Evolutionary conservation across 2,797 vertebrate species (phyloP).

Genomic region (Coccyzus lansbergi): DNA sequence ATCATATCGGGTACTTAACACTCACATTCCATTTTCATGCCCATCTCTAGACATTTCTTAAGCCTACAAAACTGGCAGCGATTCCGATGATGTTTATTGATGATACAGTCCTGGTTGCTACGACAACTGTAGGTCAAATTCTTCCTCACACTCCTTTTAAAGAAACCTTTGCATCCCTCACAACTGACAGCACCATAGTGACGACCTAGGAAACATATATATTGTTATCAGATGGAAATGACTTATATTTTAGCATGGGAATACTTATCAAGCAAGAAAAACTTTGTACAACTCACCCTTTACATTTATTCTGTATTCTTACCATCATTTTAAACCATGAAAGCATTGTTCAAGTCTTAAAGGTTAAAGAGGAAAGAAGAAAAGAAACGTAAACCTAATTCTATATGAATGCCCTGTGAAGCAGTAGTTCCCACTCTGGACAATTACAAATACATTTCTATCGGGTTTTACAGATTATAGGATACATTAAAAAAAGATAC

Average conservation of each 20-base stretch:
- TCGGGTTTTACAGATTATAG: neutral
- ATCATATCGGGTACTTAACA: slow-evolving; percentile 29
- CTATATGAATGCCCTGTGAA: neutral
- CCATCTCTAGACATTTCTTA: slow-evolving; percentile 96
- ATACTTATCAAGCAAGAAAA: neutral
- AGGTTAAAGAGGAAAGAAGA: neutral
- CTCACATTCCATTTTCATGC: slow-evolving; percentile 99
- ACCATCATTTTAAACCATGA: neutral
- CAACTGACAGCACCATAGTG: slow-evolving; percentile 99
- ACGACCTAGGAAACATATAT: slow-evolving; percentile 82
- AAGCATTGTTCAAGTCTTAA: neutral
- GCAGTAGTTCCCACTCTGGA: neutral
- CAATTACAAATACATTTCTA: neutral
- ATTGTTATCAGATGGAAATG: neutral
- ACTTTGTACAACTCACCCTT: neutral
- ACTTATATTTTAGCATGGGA: neutral
- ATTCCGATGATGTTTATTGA: slow-evolving; percentile 99
- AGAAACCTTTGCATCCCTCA: slow-evolving; percentile 99
- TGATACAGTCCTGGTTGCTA: slow-evolving; percentile 96
- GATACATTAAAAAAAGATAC: neutral
- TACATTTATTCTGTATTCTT: neutral
- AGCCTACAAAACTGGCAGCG: slow-evolving; percentile 98
- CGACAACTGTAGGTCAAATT: slow-evolving; percentile 97
- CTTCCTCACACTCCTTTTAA: slow-evolving; percentile 97
- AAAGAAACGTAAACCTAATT: neutral